Evolutionary conservation across 2,113 vertebrate species (phyloP).

Genomic region (Orycteropus afer): DNA sequence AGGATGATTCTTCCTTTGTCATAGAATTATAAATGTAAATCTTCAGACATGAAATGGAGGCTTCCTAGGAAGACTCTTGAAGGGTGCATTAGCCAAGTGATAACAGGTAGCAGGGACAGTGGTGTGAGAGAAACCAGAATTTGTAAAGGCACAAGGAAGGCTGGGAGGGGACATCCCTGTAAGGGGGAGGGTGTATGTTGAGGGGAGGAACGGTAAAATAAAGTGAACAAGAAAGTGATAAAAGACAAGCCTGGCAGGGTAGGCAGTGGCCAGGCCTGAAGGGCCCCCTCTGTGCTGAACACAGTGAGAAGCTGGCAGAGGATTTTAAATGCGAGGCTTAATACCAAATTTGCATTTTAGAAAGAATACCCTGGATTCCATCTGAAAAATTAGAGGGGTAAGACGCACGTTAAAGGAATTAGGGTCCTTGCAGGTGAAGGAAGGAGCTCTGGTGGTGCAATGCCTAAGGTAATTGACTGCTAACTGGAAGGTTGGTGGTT

Average conservation of each 20-base stretch:
- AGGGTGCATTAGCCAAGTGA: neutral
- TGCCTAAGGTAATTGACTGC: too few relatives aligned
- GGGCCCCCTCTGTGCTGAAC: neutral
- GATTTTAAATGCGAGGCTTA: neutral
- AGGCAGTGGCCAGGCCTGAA: neutral
- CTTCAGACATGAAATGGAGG: neutral
- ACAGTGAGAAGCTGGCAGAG: neutral
- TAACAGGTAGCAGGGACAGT: too few relatives aligned
- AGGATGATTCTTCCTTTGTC: neutral
- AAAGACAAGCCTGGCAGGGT: neutral
- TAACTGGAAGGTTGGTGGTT: too few relatives aligned
- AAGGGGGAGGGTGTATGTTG: neutral
- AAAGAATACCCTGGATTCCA: neutral
- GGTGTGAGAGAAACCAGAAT: neutral
- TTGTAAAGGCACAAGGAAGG: too few relatives aligned
- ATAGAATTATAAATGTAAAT: neutral
- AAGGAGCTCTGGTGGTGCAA: too few relatives aligned
- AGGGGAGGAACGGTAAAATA: rapidly evolving
- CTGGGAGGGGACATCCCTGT: too few relatives aligned
- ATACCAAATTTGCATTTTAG: neutral
- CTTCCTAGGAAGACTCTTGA: neutral
- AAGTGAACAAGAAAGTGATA: neutral
- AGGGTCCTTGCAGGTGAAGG: neutral
- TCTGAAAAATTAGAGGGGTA: neutral
- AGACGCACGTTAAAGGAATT: neutral